Conservation (phyloP, 2,797 vertebrate species). For the Hippopotamyrus pictus region DNA sequence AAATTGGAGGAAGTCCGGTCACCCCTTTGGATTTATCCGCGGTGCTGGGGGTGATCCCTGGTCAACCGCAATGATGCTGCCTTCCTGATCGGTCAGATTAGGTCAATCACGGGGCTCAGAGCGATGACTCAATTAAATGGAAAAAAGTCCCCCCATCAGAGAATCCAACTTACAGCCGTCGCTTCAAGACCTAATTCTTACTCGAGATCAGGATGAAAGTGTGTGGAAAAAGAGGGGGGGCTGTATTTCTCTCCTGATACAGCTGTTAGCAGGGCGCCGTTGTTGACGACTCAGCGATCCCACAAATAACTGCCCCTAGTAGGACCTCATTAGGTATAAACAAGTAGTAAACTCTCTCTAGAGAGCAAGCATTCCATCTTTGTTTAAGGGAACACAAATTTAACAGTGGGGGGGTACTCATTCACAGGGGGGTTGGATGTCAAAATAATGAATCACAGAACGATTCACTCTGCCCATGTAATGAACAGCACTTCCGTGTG, state of each 20-base stretch:
- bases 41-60: background rate
- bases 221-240: background rate
- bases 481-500: background rate
- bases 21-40: background rate
- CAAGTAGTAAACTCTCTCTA: background rate
- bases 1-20: background rate
- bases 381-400: slow-evolving; percentile 2
- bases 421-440: background rate
- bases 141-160: background rate
- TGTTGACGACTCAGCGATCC: background rate
- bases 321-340: slow-evolving; percentile 2
- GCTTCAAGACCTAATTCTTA: background rate
- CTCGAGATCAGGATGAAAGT: background rate
- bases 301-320: background rate
- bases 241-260: background rate
- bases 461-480: background rate
- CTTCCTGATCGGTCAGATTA: background rate
- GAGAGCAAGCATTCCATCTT: background rate
- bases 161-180: background rate
- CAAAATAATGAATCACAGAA: slow-evolving; percentile 3
- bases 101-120: background rate
- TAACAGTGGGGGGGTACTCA: slow-evolving; percentile 9
- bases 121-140: slow-evolving; percentile 1
- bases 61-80: slow-evolving; percentile 3
- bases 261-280: background rate